Evolutionary conservation across 2,113 vertebrate species (phyloP), one percentile per base, ranked within the genome.

Genomic region (Sclerurus mexicanus): DNA sequence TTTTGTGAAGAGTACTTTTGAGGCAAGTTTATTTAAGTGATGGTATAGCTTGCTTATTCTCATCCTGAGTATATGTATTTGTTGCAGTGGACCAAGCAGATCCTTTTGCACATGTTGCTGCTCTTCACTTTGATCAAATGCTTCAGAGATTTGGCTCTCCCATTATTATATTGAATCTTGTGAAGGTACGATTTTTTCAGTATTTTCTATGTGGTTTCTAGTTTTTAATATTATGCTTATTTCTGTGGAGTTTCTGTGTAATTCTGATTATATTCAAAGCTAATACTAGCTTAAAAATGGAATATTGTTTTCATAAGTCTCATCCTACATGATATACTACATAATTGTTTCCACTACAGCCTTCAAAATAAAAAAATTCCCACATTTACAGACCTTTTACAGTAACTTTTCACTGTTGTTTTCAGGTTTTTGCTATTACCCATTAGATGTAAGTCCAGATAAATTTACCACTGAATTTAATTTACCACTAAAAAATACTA

Each of bases 101-200:
- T 96, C 99, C 99, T 7, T 99, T 99, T 31, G 98, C 99, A 10
- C 98, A 99, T 6, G 98, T 99, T 64, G 99, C 99, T 40, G 99
- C 98, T 42, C 99, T 99, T 94, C 99, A 99, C 95, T 99, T 99
- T 90, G 99, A 99, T 96, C 99, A 99, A 98, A 99, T 99, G 99
- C 98, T 99, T 64, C 99, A 99, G 97, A 98, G 99, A 58, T 99
- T 99, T 90, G 99, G 99, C 37, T 99, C 99, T 10, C 99, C 99
- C 7, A 99, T 99, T 94, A 99, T 99, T 92, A 99, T 99, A 97
- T 93, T 99, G 96, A 99, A 99, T 97, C 98, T 99, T 35, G 99
- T 99, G 52, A 99, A 99, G 99, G 99, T 99, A 98, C 59, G 73
- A 3, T 67, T 20, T 63, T 80, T 68, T 89, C 4, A 74, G 24